A percentile compares a stretch with the other conserved stretches of the same genome.
phyloP scores from a whole-genome alignment of 2,797 vertebrate genomes.

The Buceros bicornis region DNA sequence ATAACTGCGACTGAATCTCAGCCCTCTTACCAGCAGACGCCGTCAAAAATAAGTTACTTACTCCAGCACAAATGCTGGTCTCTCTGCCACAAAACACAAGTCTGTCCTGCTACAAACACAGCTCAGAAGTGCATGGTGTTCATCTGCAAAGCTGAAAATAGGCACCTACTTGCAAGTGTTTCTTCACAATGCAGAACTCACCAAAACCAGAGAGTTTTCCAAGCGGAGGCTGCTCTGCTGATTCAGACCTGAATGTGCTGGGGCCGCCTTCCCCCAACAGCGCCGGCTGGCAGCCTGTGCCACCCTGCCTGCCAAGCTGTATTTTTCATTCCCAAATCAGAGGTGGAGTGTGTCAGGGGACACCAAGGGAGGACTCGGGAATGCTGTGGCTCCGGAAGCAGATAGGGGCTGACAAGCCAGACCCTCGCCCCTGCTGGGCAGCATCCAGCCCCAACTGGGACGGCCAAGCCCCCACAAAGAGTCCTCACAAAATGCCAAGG shows the following conservation, averaged over 20 bases:
- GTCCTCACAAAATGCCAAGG: not conserved
- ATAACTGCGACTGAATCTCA: not conserved
- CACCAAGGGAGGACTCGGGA: fast-evolving
- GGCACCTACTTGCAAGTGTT: fast-evolving
- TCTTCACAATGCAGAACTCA: not conserved
- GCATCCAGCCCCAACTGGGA: fast-evolving
- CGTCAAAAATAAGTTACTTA: not conserved
- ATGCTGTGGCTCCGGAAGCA: not conserved
- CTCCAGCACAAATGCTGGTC: not conserved
- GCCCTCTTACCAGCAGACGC: not conserved
- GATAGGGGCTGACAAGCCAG: not conserved
- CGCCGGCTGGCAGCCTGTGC: fast-evolving
- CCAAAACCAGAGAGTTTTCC: not conserved
- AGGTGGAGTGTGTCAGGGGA: not conserved
- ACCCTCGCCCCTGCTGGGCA: fast-evolving
- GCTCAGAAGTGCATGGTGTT: not conserved
- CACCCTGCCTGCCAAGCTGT: not conserved
- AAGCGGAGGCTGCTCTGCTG: not conserved
- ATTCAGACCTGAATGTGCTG: not conserved
- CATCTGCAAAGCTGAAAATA: not conserved
- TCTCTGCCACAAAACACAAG: not conserved
- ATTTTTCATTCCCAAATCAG: not conserved
- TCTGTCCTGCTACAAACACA: not conserved
- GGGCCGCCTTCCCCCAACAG: fast-evolving
- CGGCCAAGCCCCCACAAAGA: not conserved